phyloP scores from a whole-genome alignment of 2,888 invertebrate species.

The Branchipolynoe longqiensis region DNA sequence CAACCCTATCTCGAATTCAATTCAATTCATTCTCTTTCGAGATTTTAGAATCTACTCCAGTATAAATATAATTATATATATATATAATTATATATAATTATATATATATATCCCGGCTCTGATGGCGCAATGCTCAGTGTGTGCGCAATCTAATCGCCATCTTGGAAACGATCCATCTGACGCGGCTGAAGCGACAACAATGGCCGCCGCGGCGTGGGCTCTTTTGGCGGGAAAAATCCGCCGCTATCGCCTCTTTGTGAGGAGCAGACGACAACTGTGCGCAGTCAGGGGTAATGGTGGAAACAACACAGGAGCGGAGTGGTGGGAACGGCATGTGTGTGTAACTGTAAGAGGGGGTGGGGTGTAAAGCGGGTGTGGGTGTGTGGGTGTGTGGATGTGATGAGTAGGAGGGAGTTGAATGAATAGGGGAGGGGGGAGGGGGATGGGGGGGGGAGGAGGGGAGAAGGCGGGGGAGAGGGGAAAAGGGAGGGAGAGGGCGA shows the following conservation, averaged over 20 bases:
- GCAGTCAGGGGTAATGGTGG: neutral
- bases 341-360: neutral
- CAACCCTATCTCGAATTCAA: no score
- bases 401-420: neutral
- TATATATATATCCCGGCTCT: no score
- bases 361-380: neutral
- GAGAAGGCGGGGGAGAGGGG: neutral
- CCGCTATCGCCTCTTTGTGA: no score
- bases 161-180: slow-evolving; percentile 1
- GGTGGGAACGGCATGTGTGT: no score
- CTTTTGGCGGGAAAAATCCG: neutral
- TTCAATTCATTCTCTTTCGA: no score
- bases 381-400: neutral
- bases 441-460: neutral
- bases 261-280: neutral
- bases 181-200: neutral
- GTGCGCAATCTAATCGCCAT: slow-evolving; percentile 35
- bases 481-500: neutral
- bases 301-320: neutral
- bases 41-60: no score
- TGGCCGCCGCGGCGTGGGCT: neutral
- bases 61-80: no score
- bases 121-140: no score
- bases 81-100: no score
- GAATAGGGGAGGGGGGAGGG: neutral